Percentiles rank a stretch among this genome's conserved stretches.
phyloP scores from a whole-genome alignment of 2,113 vertebrate genomes.

The Electrona antarctica region DNA sequence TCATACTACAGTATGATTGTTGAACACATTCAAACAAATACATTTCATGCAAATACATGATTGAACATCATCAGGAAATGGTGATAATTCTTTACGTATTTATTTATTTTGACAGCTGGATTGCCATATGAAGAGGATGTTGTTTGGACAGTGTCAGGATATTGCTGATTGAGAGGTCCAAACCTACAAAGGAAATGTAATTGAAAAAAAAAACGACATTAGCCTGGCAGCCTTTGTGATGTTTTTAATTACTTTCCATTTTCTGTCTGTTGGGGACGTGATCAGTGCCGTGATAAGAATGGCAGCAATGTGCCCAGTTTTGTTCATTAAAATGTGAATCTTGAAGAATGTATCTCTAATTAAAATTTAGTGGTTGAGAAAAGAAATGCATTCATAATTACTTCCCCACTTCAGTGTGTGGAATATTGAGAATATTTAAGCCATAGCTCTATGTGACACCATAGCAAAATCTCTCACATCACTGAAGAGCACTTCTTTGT shows the following conservation, averaged over 20 bases:
- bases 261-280: slow-evolving; percentile 60
- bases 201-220: slow-evolving; percentile 66
- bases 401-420: too few relatives aligned
- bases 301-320: slow-evolving; percentile 51
- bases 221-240: slow-evolving; percentile 75
- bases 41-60: not conserved
- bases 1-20: too few relatives aligned
- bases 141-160: slow-evolving; percentile 44
- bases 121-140: not conserved
- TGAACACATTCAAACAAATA: not conserved
- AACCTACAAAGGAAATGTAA: slow-evolving; percentile 66
- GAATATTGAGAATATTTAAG: too few relatives aligned
- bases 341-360: slow-evolving; percentile 67
- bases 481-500: too few relatives aligned
- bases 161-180: slow-evolving; percentile 71
- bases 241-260: slow-evolving; percentile 80
- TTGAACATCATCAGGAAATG: not conserved
- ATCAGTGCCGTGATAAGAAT: slow-evolving; percentile 46
- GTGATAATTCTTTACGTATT: not conserved
- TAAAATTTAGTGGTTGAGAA: slow-evolving; percentile 65
- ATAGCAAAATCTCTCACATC: too few relatives aligned
- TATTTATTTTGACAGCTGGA: not conserved
- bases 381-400: not conserved
- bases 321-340: slow-evolving; percentile 74
- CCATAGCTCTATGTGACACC: too few relatives aligned